Base-by-base conservation (phyloP, 2,797 vertebrate genomes). In the Acridotheres tristis region DNA sequence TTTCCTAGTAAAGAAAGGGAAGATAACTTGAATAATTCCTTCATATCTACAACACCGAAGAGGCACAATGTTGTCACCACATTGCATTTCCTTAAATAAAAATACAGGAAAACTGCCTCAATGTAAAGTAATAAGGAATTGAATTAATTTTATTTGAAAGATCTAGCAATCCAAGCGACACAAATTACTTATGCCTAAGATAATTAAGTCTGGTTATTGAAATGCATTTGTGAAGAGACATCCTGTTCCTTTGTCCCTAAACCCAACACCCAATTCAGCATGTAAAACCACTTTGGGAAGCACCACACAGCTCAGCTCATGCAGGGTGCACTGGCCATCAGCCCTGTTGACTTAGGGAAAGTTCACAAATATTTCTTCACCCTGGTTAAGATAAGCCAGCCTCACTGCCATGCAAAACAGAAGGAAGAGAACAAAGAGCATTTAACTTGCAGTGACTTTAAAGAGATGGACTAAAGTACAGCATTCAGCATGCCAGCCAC, bases 331-430 rank as follows among this genome's bases (percentile, higher is more conserved):
- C 42, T 30, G 75, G 72, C 26, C 57, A 82, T 27, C 53, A 45
- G 32, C 68, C 14, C 48, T 94, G 85, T 92, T 94, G 87, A 96
- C 65, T 77, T 54, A 93, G 59, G 67, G 74, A 91, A 94, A 94
- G 95, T 95, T 94, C 85, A 90, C 93, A 96, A 95, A 96, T n/a
- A 95, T 95, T 97, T 97, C 89, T 85, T 91, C 88, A 95, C 59
- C 7, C 65, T 45, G 55, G 30, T 45, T 51, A 76, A 91, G 93
- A 91, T 90, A 94, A 96, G 79, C 57, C 73, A 88, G 67, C 69
- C 55, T 68, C 0, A 0, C 68, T 89, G 87, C 82, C 62, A 63
- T 7, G 43, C 43, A 81, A 73, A 95, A 57, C 66, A 94, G 69
- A 62, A 76, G 57, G 83, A 43, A 66, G 71, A 67, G 79, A 93